Evolutionary conservation across 2,113 vertebrate species (phyloP).

Genomic region (Hirundichthys speculiger): DNA sequence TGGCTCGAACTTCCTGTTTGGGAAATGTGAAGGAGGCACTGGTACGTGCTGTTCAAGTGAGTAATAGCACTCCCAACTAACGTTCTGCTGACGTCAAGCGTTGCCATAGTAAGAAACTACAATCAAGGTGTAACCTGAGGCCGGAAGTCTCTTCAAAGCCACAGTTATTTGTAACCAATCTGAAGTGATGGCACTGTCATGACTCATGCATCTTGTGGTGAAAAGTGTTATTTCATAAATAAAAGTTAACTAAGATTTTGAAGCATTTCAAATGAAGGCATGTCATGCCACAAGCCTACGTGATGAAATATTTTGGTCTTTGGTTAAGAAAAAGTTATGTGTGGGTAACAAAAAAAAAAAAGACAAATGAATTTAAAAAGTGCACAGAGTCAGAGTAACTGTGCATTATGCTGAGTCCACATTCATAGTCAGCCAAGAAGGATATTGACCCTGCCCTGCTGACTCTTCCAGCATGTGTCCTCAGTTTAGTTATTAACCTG

Average conservation of each 20-base stretch:
- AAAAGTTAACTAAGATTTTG: background rate
- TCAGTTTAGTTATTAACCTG: slow-evolving; percentile 79
- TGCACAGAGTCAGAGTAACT: slow-evolving; percentile 5
- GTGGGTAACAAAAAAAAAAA: background rate
- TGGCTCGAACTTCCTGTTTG: slow-evolving; percentile 70
- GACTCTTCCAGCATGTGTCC: slow-evolving; percentile 52
- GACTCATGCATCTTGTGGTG: slow-evolving; percentile 30
- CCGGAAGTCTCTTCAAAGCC: slow-evolving; percentile 72
- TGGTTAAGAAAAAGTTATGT: background rate
- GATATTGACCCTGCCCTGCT: slow-evolving; percentile 49
- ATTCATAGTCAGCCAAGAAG: slow-evolving; percentile 36
- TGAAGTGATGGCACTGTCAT: slow-evolving; percentile 8
- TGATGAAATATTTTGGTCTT: no score
- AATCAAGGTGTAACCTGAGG: slow-evolving; percentile 60
- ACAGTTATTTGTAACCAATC: slow-evolving; percentile 35
- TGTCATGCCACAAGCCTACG: no score
- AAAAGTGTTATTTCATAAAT: background rate
- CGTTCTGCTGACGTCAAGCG: slow-evolving; percentile 75
- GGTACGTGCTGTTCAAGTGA: slow-evolving; percentile 72
- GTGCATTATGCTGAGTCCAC: slow-evolving; percentile 55
- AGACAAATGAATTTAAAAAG: slow-evolving; percentile 1
- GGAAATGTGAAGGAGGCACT: slow-evolving; percentile 53
- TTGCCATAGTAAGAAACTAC: slow-evolving; percentile 67
- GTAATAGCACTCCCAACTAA: slow-evolving; percentile 76
- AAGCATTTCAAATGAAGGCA: background rate